Conservation (phyloP, 2,113 vertebrate genomes). For the Halichoeres trimaculatus region DNA sequence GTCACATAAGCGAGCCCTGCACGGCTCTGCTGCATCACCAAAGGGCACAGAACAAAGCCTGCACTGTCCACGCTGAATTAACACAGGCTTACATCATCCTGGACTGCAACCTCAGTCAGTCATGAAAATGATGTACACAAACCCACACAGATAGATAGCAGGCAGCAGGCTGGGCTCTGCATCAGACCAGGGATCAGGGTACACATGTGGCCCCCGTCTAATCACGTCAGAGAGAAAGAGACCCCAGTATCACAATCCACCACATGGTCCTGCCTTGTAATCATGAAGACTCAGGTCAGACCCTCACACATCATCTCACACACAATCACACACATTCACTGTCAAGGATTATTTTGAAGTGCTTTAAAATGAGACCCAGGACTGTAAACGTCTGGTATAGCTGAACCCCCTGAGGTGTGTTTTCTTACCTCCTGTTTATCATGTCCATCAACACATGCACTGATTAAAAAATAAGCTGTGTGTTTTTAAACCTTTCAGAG, state of each 20-base stretch:
- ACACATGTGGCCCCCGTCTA: conserved; percentile 26
- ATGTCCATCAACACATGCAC: too few species aligned
- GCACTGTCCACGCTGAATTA: conserved; percentile 81
- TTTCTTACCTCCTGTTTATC: too few species aligned
- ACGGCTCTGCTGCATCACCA: conserved; percentile 71
- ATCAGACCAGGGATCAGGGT: conserved; percentile 54
- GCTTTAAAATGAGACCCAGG: too few species aligned
- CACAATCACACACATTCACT: conserved; percentile 30
- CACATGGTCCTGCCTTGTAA: conserved; percentile 31
- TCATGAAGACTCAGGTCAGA: conserved; percentile 18
- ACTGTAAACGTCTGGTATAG: too few species aligned
- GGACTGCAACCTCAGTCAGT: conserved; percentile 73
- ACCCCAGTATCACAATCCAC: conserved; percentile 25
- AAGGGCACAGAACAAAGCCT: conserved; percentile 79
- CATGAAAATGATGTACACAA: conserved; percentile 80
- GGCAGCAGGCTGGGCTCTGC: conserved; percentile 22
- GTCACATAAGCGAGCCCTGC: conserved; percentile 75
- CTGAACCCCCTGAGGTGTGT: too few species aligned
- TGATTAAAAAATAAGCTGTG: too few species aligned
- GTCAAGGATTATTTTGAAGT: too few species aligned
- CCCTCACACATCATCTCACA: too few species aligned
- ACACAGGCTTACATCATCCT: conserved; percentile 83
- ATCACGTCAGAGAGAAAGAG: conserved; percentile 49
- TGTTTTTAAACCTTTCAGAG: too few species aligned
- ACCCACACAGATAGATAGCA: conserved; percentile 67